Conservation (phyloP, 2,113 vertebrate species). For the Chloropsis hardwickii region DNA sequence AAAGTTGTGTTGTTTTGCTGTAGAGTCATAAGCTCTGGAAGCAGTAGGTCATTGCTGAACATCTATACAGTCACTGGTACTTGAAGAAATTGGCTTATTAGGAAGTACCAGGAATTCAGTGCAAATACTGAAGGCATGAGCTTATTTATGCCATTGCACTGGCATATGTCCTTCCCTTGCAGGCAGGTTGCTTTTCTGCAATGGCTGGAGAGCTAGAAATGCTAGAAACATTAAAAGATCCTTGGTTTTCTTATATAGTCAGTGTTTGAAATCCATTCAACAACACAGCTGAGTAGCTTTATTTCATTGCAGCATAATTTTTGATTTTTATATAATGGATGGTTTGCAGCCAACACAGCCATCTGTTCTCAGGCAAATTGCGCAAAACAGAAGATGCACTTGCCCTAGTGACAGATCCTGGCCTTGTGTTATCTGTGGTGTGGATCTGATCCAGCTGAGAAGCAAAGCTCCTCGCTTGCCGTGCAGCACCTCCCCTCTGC, state of each 20-base stretch:
- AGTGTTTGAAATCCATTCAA: conserved; percentile 36
- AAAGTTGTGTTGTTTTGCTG: background rate
- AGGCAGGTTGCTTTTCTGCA: background rate
- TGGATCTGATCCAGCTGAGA: background rate
- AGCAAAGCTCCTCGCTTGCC: background rate
- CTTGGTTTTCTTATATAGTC: background rate
- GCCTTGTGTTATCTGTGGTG: background rate
- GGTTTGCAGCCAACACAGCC: conserved; percentile 38
- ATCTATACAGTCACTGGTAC: background rate
- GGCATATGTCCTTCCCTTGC: background rate
- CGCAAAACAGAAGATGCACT: conserved; percentile 11
- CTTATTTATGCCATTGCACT: background rate
- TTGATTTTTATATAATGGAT: conserved; percentile 45
- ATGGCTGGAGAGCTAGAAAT: background rate
- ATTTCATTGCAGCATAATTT: conserved; percentile 37
- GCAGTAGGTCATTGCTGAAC: background rate
- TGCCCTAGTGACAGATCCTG: background rate
- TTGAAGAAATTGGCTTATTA: background rate
- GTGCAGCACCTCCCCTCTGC: background rate
- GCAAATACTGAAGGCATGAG: background rate
- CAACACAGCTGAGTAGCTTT: conserved; percentile 33
- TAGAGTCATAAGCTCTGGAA: background rate
- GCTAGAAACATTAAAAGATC: background rate
- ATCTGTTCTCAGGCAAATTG: conserved; percentile 49
- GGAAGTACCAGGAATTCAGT: background rate